Base-by-base conservation (phyloP, 2,797 vertebrate species). In the Leontopithecus rosalia region DNA sequence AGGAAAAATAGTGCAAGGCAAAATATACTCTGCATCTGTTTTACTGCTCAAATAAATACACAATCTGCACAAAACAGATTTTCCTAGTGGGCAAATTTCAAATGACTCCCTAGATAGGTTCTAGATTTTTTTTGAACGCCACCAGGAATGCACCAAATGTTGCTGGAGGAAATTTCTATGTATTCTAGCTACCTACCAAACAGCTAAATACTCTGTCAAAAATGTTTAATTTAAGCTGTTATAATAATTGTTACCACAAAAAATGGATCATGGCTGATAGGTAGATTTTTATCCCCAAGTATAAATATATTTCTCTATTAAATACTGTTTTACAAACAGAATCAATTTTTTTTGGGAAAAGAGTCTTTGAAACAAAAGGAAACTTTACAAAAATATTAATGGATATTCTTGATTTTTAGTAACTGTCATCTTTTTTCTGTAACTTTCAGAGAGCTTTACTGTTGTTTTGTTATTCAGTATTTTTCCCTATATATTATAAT, bases 21-120 rank as follows among this genome's bases (percentile, higher is more conserved):
- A 90, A 96, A 92, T 96, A 93, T 36, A 88, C 5, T 79, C 26
- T 95, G 22, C 30, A 81, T 95, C 28, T 86, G n/a, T 92, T 97
- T 83, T 58, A 61, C 28, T 86, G 46, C 13, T 95, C 58, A 91
- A 94, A 92, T 86, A 94, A 96, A 94, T 86, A 76, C 3, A 79
- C 41, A 91, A 61, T 87, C 91, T 95, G n/a, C 12, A 48, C 52
- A 86, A 94, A 97, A 92, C 64, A 90, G 12, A 82, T 88, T 93
- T 96, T 95, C 48, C 57, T 83, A 73, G 22, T 83, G 46, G 43
- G 46, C 12, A 95, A 90, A 61, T 88, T 89, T 33, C 24, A 84
- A 70, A 50, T 75, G 28, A 91, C 39, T 77, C 12, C 15, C 9
- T 61, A 73, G 30, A 89, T 72, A 86, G 8, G 24, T 72, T 97